Evolutionary conservation across 2,888 invertebrate genomes (phyloP), one percentile per base, ranked within the genome.

Genomic region (Volucella bombylans): DNA sequence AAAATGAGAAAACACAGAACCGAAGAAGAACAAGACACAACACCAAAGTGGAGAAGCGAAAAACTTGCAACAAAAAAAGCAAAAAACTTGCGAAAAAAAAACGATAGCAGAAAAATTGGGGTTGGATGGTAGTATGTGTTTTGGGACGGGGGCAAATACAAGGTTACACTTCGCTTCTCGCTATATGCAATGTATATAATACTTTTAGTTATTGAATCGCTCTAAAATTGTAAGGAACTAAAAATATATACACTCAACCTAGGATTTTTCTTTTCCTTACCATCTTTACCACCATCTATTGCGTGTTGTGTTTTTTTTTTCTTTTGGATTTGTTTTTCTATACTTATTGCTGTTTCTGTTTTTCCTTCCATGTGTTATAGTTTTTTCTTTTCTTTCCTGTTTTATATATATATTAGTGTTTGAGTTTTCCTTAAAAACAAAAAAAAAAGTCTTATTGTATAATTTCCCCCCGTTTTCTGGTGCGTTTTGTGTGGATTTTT

Each of bases 191-290:
- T 88, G 87, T 88, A 88, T 88, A 88, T 88, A 88, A 87, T 87
- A 87, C 88, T 86, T 89, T 89, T 88, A 89, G 89, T 89, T 88
- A 89, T 88, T 89, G 88, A 89, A 88, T 88, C 88, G 89, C 88
- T 88, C 87, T 88, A 89, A 89, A 88, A 89, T 88, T 89, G 89
- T 89, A 88, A 88, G 88, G 89, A 89, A 88, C 89, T 88, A 87
- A 87, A 87, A 87, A 87, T 86, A 86, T 83, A 83, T 73, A 79
- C 69, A 83, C 78, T 73, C 82, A 82, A 83, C 82, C 78, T 83
- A 78, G 78, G 82, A 65, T 83, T 74, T 82, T 78, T 77, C 52
- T 64, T 68, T 62, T 78, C 52, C 6, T 69, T 31, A 31, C 31
- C 31, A 31, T 31, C 31, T 31, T 31, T 31, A 31, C 31, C 31